These are phyloP conservation scores for Pseudorhombus dupliciocellatus DNA, from an alignment of 2,113 vertebrate species.

Conservation along the genomic window DNA sequence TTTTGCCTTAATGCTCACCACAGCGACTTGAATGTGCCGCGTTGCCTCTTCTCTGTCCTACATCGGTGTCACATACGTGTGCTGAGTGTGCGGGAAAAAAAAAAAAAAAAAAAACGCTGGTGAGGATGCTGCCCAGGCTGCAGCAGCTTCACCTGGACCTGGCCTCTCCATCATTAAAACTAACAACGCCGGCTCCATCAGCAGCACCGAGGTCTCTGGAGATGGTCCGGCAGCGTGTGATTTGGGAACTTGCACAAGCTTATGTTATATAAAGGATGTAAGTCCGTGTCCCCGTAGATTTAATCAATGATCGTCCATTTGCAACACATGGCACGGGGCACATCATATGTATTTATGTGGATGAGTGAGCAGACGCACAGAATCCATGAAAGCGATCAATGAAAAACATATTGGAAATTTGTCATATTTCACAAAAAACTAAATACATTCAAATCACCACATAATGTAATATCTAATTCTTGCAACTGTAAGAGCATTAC, in stretches of 20 bases:
- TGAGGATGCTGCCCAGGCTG: constrained; percentile 51
- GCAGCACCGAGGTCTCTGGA: constrained; percentile 35
- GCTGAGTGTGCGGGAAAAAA: constrained; percentile 74
- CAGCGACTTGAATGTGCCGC: constrained; percentile 56
- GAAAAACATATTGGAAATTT: constrained; percentile 7
- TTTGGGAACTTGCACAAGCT: constrained; percentile 19
- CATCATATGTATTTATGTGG: constrained; percentile 10
- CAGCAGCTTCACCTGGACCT: constrained; percentile 62
- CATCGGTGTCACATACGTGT: constrained; percentile 65
- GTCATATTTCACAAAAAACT: constrained; percentile 20
- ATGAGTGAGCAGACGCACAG: constrained; percentile 13
- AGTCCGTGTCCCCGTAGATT: constrained; percentile 12
- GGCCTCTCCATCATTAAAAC: constrained; percentile 74
- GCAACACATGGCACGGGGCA: neutral
- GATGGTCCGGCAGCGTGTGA: constrained; percentile 17
- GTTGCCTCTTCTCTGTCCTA: constrained; percentile 71
- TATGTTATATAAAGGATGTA: constrained; percentile 23
- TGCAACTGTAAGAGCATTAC: neutral
- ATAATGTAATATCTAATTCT: neutral
- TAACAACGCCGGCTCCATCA: constrained; percentile 62
- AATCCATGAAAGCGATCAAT: constrained; percentile 27
- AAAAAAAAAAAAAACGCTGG: constrained; percentile 47
- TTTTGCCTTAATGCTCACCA: constrained; percentile 29
- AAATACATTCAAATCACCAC: neutral
- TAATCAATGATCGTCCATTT: constrained; percentile 25